Evolutionary conservation across 2,113 vertebrate species (phyloP).

Genomic region (Brachyistius frenatus): DNA sequence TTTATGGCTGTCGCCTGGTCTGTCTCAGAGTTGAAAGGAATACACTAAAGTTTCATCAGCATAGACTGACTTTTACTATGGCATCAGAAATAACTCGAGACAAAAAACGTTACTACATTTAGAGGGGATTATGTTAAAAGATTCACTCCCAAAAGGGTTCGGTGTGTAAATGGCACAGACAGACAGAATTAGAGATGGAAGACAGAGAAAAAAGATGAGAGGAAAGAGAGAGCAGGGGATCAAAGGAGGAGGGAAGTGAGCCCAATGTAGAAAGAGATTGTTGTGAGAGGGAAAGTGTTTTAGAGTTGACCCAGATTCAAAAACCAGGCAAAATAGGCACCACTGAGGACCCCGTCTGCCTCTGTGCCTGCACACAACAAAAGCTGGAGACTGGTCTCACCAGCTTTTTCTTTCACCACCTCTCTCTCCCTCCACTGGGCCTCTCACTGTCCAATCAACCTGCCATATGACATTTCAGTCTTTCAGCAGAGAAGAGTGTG

Average conservation of each 20-base stretch:
- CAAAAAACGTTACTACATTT: background rate
- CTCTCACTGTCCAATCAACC: conserved; percentile 51
- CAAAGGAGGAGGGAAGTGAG: conserved; percentile 2
- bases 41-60: conserved; percentile 20
- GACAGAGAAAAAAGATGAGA: conserved; percentile 10
- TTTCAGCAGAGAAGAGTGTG: conserved; percentile 22
- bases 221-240: conserved; percentile 1
- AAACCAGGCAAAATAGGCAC: conserved; percentile 28
- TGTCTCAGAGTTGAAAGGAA: conserved; percentile 36
- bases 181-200: conserved; percentile 24
- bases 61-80: background rate
- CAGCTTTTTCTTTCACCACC: conserved; percentile 35
- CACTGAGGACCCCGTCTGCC: conserved; percentile 47
- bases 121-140: background rate
- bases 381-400: conserved; percentile 25
- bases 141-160: background rate
- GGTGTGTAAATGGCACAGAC: conserved; percentile 15
- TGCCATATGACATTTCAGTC: conserved; percentile 54
- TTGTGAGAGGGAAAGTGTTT: conserved; percentile 27
- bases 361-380: conserved; percentile 45
- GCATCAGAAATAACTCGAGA: background rate
- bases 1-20: conserved; percentile 49
- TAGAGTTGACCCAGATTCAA: conserved; percentile 67
- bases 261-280: conserved; percentile 17
- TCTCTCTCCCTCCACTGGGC: conserved; percentile 31